phyloP scores from a whole-genome alignment of 2,797 vertebrate genomes.

The Parauchenoglanis ngamensis region DNA sequence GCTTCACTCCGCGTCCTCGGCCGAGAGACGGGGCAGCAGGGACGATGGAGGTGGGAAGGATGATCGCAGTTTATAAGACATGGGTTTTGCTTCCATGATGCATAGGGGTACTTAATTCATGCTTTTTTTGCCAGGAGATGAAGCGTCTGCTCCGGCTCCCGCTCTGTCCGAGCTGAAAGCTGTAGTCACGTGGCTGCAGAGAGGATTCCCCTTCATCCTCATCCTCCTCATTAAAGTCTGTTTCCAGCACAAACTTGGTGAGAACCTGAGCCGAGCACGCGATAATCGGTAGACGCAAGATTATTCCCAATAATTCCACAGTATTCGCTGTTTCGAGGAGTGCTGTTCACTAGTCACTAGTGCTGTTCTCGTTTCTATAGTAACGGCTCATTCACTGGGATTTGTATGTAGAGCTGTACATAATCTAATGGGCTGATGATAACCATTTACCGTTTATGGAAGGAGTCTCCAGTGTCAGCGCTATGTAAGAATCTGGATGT shows the following conservation, averaged over 20 bases:
- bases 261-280: background rate
- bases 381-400: background rate
- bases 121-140: conserved; percentile 56
- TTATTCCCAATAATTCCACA: background rate
- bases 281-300: background rate
- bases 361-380: background rate
- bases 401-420: background rate
- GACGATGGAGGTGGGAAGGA: conserved; percentile 76
- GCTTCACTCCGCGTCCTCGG: conserved; percentile 80
- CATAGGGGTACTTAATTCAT: background rate
- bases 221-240: conserved; percentile 95
- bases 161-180: conserved; percentile 93
- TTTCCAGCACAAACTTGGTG: conserved; percentile 97
- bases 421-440: too few relatives aligned
- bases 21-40: conserved; percentile 77
- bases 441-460: too few relatives aligned
- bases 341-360: too few relatives aligned
- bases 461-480: too few relatives aligned
- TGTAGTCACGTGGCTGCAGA: conserved; percentile 92
- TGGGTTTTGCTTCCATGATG: too few relatives aligned
- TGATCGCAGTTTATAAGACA: background rate
- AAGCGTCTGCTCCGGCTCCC: conserved; percentile 87
- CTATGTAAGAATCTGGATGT: too few relatives aligned
- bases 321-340: background rate
- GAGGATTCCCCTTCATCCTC: conserved; percentile 94